A percentile compares a stretch with the other conserved stretches of the same genome.
phyloP scores from a whole-genome alignment of 2,113 vertebrate genomes.

The Odocoileus hemionus region DNA sequence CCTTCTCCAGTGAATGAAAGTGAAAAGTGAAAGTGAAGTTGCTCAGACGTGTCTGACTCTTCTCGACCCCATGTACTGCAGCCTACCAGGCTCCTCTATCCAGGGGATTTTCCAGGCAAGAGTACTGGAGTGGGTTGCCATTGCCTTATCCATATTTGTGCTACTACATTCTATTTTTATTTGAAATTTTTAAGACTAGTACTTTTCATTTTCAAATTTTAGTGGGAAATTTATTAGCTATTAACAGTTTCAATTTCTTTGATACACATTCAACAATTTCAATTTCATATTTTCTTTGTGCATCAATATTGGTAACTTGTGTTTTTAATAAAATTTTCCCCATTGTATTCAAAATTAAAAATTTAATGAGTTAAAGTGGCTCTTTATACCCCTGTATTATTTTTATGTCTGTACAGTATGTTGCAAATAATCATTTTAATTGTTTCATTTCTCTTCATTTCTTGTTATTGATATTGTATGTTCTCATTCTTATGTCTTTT shows the following conservation, averaged over 20 bases:
- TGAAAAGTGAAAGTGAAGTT: too few species aligned
- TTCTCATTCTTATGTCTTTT: not conserved
- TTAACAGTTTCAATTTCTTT: not conserved
- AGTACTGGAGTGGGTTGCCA: too few species aligned
- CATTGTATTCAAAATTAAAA: not conserved
- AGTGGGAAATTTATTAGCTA: not conserved
- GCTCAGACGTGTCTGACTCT: too few species aligned
- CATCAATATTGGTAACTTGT: not conserved
- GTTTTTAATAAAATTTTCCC: not conserved
- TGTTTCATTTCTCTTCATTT: not conserved
- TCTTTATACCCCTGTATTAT: not conserved
- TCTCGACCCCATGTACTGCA: too few species aligned
- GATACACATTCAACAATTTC: not conserved
- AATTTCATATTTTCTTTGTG: not conserved
- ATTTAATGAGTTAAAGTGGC: not conserved
- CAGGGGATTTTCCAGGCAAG: too few species aligned
- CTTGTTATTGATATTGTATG: not conserved
- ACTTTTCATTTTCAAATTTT: not conserved
- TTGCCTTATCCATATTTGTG: too few species aligned
- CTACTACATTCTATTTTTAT: not conserved
- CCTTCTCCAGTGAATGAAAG: too few species aligned
- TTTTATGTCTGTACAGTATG: not conserved
- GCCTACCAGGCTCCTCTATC: too few species aligned
- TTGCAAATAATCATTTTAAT: not conserved
- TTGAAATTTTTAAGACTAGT: not conserved